Evolutionary conservation across 2,797 vertebrate genomes (phyloP), one percentile per base, ranked within the genome.

Genomic region (Pristis pectinata): DNA sequence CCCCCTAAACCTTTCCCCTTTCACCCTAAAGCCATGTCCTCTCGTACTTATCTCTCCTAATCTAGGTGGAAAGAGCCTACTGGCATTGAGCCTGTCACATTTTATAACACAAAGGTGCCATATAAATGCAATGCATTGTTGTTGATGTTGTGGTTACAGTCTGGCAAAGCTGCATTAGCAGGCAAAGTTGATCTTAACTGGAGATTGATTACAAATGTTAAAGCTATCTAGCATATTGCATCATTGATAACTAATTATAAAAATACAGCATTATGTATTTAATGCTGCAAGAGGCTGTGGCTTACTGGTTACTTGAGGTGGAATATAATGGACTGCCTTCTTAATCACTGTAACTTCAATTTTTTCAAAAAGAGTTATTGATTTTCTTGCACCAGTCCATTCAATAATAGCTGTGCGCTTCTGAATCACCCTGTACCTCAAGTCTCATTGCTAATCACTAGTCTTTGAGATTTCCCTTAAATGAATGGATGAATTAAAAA

Each of bases 371-470:
- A 89, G 80, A 79, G 94, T 49, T 94, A 95, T 95, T 87, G 82
- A 95, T 70, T 92, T 79, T 95, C 95, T 95, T 95, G 94, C 95
- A 85, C 94, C 49, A 76, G 91, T 93, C 82, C 56, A 41, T 95
- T 95, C 91, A n/a, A 83, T 85, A 94, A 87, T 95, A 95, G 94
- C 94, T 76, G 93, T 34, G 49, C 74, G 95, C 82, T 87, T 95
- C 64, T 94, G 44, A 91, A 91, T 91, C 59, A 67, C 13, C n/a
- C 87, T 11, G 61, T 22, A 9, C 67, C n/a, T 64, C 61, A 24
- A 24, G 61, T 27, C n/a, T 67, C 87, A 91, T 61, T 91, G 59
- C n/a, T 61, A 91, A 91, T 67, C 87, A 37, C 59, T 22, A 9
- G n/a, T 67, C 59, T 67, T 64, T 24, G 59, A 67, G 61, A 41